Evolutionary conservation across 2,797 vertebrate genomes (phyloP).

Genomic region (Rhynchonycteris naso): DNA sequence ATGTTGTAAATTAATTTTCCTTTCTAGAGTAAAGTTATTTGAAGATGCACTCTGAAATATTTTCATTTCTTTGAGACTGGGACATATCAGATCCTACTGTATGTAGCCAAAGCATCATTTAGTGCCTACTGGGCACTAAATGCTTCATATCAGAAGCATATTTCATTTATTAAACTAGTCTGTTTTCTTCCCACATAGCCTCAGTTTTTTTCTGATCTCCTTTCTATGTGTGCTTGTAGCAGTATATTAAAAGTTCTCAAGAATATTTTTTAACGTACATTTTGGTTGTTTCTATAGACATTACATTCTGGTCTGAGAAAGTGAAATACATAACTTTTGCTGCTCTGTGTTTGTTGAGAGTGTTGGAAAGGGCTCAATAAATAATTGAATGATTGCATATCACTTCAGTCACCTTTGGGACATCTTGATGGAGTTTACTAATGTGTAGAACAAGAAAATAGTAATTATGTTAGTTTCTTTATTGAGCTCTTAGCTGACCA

Average conservation of each 20-base stretch:
- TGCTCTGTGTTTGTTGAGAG: neutral
- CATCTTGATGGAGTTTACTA: slow-evolving; percentile 34
- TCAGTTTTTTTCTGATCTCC: neutral
- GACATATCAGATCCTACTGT: neutral
- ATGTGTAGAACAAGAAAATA: neutral
- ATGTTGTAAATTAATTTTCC: slow-evolving; percentile 1
- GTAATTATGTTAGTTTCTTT: neutral
- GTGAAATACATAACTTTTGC: neutral
- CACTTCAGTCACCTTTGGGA: neutral
- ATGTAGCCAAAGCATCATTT: neutral
- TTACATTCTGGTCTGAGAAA: slow-evolving; percentile 1
- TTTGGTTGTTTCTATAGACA: slow-evolving; percentile 4
- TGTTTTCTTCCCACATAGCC: neutral
- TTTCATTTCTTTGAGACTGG: neutral
- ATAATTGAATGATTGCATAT: neutral
- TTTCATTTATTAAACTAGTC: neutral
- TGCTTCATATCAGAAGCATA: neutral
- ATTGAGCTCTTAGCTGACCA: neutral
- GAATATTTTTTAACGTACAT: slow-evolving; percentile 1
- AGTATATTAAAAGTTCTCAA: neutral
- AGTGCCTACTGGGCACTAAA: neutral
- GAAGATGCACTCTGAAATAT: neutral
- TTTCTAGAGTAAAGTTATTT: neutral
- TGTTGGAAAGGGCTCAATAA: neutral
- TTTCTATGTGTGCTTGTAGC: neutral